Base-by-base conservation (phyloP, 2,113 vertebrate species). In the Bujurquina vittata region DNA sequence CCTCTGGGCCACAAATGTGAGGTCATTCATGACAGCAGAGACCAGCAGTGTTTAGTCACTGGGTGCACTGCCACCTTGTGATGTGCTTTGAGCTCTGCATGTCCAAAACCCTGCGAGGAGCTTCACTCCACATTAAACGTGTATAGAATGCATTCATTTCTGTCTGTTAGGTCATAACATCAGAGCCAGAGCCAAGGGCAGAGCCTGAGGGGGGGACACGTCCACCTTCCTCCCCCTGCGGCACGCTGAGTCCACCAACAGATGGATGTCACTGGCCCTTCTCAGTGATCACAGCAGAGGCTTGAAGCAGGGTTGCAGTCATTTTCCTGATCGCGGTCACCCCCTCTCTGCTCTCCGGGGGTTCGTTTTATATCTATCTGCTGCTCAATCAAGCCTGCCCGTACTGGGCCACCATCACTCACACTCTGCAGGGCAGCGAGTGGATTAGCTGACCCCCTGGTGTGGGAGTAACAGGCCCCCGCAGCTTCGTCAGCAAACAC, bases 61-160 rank as follows among this genome's bases (percentile, higher is more conserved):
- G 91, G 85, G 33, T 85, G 83, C 83, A 89, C 90, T 93, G 94
- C 95, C 95, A 90, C 89, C 95, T 94, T 84, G 94, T 94, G 95
- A 87, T 89, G 80, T 12, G 52, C 75, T 74, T 12, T 75, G 79
- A 77, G 83, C 89, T 26, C 56, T 91, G 89, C 91, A 94, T 1
- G 62, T 79, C 75, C 33, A 72, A 35, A 72, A 4, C 15, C 59
- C 33, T 72, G 46, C 8, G 26, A 72, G 23, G n/a, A 72, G 52
- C 26, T 52, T 72, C 46, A 72, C 26, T 72, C 26, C 10, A 54
- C 10, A 1, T 52, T 54, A 52, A 29, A n/a, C 52, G 46, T 54
- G 26, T 54, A 12, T 14, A 49, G 56, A 76, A 54, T 29, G 7
- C 23, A 59, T 65, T 86, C 6, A 67, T 79, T 65, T 37, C 29